These are phyloP conservation scores for Platichthys stellatus DNA, from an alignment of 2,113 vertebrate genomes.

Conservation along the genomic window DNA sequence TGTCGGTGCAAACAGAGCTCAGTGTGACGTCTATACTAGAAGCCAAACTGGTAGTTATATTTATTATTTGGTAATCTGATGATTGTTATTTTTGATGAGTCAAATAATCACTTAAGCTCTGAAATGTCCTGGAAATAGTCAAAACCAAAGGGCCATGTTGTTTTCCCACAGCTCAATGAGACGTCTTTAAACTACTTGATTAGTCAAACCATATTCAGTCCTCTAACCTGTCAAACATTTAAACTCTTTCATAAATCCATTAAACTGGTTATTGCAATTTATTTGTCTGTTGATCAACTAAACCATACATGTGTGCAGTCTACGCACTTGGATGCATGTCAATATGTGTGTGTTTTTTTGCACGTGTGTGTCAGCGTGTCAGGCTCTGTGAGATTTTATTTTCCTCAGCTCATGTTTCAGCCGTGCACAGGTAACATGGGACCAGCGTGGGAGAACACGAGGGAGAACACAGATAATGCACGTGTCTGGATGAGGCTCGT, in stretches of 20 bases:
- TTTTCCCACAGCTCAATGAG: neutral
- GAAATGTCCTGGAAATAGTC: neutral
- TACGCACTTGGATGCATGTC: neutral
- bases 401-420: conserved; percentile 22
- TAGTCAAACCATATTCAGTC: neutral
- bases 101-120: no score
- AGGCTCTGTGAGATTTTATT: neutral
- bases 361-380: neutral
- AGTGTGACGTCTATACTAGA: conserved; percentile 5
- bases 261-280: neutral
- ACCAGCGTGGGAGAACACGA: neutral
- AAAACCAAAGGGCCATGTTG: neutral
- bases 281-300: neutral
- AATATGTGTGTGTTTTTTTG: neutral
- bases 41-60: conserved; percentile 23
- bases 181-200: neutral
- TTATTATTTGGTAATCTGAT: conserved; percentile 19
- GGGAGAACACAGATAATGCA: neutral
- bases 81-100: conserved; percentile 3
- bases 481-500: conserved; percentile 4
- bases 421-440: conserved; percentile 10
- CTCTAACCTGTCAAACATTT: neutral
- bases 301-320: neutral
- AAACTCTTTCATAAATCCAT: neutral
- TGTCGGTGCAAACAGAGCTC: conserved; percentile 6